These are phyloP conservation scores for Achatina immaculata DNA, from an alignment of 1,140 invertebrate species.

Conservation along the genomic window DNA sequence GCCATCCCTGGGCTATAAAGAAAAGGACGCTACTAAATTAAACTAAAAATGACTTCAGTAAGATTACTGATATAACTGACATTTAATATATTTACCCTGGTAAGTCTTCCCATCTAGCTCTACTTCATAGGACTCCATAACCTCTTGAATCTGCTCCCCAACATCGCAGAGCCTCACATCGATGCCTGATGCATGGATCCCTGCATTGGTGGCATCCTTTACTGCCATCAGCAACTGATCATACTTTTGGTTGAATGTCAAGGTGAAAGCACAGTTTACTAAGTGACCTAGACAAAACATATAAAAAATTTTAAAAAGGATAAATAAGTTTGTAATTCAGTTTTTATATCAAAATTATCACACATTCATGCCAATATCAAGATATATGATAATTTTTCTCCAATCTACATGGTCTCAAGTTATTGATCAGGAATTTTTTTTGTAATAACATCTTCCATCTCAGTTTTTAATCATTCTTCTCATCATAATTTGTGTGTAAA, in stretches of 20 bases:
- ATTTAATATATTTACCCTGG: no score
- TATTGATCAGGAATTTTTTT: no score
- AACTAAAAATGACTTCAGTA: no score
- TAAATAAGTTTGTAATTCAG: conserved; percentile 15
- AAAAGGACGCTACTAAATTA: no score
- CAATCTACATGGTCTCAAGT: no score
- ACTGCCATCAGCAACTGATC: conserved; percentile 96
- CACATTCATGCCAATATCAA: not conserved
- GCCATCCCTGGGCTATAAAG: no score
- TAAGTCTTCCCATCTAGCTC: conserved; percentile 97
- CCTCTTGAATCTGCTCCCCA: conserved; percentile 97
- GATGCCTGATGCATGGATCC: conserved; percentile 93
- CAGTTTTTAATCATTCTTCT: no score
- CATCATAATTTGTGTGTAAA: no score
- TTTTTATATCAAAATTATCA: not conserved
- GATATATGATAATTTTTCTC: no score
- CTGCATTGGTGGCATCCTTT: conserved; percentile 96
- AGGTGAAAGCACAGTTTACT: conserved; percentile 98
- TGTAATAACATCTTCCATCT: no score
- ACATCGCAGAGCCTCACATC: conserved; percentile 98
- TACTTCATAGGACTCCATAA: conserved; percentile 99
- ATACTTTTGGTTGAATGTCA: conserved; percentile 97
- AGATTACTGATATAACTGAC: no score
- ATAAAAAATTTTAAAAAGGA: conserved; percentile 8
- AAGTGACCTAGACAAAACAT: conserved; percentile 85